phyloP scores from a whole-genome alignment of 2,888 invertebrate genomes.

The Bimastos eiseni region DNA sequence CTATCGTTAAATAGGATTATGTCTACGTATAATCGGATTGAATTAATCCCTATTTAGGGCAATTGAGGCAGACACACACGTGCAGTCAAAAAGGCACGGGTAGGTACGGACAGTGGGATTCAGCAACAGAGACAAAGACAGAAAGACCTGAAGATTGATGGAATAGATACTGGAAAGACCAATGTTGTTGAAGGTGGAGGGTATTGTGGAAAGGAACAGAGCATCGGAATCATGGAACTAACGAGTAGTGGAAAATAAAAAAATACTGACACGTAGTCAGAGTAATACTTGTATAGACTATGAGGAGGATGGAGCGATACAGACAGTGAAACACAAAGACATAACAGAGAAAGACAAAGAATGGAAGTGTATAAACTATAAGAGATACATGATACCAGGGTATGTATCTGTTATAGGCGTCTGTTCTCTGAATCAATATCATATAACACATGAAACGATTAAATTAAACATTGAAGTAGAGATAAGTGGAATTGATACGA shows the following conservation, averaged over 20 bases:
- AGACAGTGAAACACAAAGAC: no score
- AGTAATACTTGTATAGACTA: no score
- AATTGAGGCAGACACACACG: background rate
- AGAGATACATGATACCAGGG: no score
- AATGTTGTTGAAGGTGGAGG: background rate
- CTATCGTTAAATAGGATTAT: background rate
- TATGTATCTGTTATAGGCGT: no score
- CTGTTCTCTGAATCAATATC: no score
- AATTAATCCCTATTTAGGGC: background rate
- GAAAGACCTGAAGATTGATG: background rate
- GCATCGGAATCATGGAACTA: background rate
- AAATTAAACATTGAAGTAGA: no score
- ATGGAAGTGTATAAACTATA: no score
- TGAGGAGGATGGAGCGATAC: no score
- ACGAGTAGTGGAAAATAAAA: background rate
- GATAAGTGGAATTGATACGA: no score
- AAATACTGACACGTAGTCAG: background rate
- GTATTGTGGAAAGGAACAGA: background rate
- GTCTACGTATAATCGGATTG: slow-evolving; percentile 2
- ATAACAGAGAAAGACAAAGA: no score
- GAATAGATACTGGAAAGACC: background rate
- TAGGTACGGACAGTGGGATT: background rate
- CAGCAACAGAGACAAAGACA: background rate
- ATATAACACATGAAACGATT: no score
- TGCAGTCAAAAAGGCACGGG: background rate